These are phyloP conservation scores for Argyrosomus japonicus DNA, from an alignment of 2,113 vertebrate species.

Conservation along the genomic window DNA sequence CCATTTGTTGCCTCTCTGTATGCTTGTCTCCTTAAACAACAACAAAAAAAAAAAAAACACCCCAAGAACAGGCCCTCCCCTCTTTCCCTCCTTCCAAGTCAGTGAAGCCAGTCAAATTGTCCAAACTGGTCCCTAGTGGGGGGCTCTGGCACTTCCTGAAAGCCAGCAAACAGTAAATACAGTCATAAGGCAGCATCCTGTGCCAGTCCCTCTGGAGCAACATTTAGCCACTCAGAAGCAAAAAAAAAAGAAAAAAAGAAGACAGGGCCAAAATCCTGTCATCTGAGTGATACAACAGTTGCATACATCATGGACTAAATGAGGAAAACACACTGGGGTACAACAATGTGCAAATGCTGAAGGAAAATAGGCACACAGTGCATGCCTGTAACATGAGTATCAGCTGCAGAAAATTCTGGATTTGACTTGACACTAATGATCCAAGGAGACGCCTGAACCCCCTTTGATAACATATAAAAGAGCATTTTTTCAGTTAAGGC, in stretches of 20 bases:
- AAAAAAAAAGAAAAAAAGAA: not conserved
- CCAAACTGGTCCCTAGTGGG: conserved; percentile 59
- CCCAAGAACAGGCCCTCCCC: conserved; percentile 11
- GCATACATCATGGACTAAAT: not conserved
- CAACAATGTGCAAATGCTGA: not conserved
- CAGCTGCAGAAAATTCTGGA: not conserved
- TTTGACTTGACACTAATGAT: not conserved
- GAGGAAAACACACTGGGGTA: not conserved
- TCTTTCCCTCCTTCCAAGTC: conserved; percentile 21
- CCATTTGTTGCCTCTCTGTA: conserved; percentile 19
- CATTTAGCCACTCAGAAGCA: conserved; percentile 16
- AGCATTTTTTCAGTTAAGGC: not conserved
- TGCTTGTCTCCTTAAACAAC: conserved; percentile 27
- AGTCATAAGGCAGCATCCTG: conserved; percentile 67
- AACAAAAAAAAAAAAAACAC: conserved; percentile 36
- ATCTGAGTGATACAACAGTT: not conserved
- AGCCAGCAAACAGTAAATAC: conserved; percentile 74
- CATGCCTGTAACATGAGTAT: not conserved
- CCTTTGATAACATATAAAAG: too few relatives aligned
- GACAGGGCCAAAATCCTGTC: not conserved
- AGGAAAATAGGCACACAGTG: not conserved
- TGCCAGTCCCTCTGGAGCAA: conserved; percentile 52
- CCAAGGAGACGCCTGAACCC: too few relatives aligned
- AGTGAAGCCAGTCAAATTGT: conserved; percentile 51
- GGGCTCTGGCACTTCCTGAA: conserved; percentile 79